A percentile compares a stretch with the other conserved stretches of the same genome.
Conservation (phyloP, 2,797 vertebrate species). For the Rhodeus uyekii region DNA sequence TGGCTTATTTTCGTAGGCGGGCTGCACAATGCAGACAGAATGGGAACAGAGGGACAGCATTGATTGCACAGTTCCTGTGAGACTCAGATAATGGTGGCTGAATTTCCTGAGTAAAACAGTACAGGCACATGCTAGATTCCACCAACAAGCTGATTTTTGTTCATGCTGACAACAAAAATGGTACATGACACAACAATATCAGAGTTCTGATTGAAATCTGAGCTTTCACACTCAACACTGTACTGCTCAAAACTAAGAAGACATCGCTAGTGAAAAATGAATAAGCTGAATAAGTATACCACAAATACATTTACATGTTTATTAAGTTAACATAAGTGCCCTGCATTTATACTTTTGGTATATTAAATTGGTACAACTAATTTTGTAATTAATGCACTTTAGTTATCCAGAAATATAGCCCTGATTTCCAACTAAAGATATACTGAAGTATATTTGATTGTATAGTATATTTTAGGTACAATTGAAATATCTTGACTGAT, state of each 20-base stretch:
- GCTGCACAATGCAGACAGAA: constrained; percentile 17
- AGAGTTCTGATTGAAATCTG: neutral
- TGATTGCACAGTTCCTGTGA: constrained; percentile 48
- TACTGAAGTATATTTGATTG: too few relatives aligned
- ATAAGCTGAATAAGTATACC: too few relatives aligned
- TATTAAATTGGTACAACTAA: too few relatives aligned
- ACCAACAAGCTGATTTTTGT: neutral
- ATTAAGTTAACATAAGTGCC: too few relatives aligned
- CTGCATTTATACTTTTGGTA: too few relatives aligned
- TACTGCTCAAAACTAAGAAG: neutral
- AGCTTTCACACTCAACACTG: neutral
- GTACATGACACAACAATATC: neutral
- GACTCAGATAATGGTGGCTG: constrained; percentile 48
- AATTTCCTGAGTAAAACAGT: constrained; percentile 39
- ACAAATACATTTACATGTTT: too few relatives aligned
- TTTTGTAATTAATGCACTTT: too few relatives aligned
- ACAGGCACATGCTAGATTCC: neutral
- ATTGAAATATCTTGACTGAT: too few relatives aligned
- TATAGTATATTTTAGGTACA: too few relatives aligned
- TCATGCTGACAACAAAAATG: neutral
- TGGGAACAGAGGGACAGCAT: constrained; percentile 42
- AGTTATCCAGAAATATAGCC: too few relatives aligned
- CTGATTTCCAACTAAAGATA: too few relatives aligned
- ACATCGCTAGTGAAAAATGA: too few relatives aligned
- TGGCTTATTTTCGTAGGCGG: constrained; percentile 17